Evolutionary conservation across 1,140 invertebrate genomes (phyloP).

Genomic region (Aphis craccivora): DNA sequence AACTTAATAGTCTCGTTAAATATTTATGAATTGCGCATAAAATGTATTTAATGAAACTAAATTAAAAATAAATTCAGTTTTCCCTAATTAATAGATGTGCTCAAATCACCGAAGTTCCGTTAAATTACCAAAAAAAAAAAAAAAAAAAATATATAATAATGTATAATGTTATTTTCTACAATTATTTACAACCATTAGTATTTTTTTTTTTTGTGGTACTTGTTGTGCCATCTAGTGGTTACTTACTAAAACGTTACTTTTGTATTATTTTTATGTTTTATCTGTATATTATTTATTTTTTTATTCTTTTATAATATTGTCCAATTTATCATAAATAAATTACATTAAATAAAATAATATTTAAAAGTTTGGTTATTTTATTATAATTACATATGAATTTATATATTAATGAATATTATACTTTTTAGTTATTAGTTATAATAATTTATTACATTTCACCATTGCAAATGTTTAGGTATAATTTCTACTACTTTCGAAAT

Average conservation of each 20-base stretch:
- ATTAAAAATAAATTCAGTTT: background rate
- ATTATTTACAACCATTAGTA: background rate
- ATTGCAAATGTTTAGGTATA: background rate
- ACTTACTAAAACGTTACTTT: background rate
- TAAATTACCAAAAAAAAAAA: background rate
- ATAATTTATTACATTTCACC: background rate
- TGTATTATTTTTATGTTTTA: background rate
- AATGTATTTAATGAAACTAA: slow-evolving; percentile 1
- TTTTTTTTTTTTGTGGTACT: background rate
- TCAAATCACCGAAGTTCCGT: slow-evolving; percentile 4
- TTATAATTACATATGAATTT: background rate
- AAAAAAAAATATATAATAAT: background rate
- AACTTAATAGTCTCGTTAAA: background rate
- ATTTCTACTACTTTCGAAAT: background rate
- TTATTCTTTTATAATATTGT: background rate
- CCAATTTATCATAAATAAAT: background rate
- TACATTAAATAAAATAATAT: background rate
- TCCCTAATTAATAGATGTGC: background rate
- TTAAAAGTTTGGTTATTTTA: background rate
- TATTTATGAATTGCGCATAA: background rate
- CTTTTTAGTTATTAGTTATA: no score
- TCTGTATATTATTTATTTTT: background rate
- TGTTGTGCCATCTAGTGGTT: slow-evolving; percentile 1
- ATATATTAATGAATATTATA: background rate
- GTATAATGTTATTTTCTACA: background rate